Evolutionary conservation across 2,888 invertebrate genomes (phyloP).

Genomic region (Electrophaes corylata): DNA sequence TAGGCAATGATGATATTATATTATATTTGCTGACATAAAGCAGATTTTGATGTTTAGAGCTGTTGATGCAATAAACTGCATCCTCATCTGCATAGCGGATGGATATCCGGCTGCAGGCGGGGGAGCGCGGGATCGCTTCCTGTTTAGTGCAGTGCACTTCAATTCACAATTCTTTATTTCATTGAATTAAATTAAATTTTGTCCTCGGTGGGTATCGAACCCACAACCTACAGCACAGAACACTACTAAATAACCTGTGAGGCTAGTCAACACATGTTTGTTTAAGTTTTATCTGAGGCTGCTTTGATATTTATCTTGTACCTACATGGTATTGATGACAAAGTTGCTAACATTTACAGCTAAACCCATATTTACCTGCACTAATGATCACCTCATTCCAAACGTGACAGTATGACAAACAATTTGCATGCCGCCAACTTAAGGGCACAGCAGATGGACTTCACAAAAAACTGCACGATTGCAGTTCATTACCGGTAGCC

Average conservation of each 20-base stretch:
- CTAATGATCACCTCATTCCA: slow-evolving; percentile 8
- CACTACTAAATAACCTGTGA: too few species aligned
- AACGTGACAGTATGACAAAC: slow-evolving; percentile 11
- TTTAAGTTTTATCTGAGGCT: neutral
- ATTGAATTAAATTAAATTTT: too few species aligned
- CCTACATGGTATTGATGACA: slow-evolving; percentile 1
- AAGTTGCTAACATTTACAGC: slow-evolving; percentile 6
- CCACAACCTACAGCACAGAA: too few species aligned
- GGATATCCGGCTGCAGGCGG: slow-evolving; percentile 10
- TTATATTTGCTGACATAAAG: neutral
- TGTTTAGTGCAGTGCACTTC: slow-evolving; percentile 10
- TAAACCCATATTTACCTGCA: slow-evolving; percentile 12
- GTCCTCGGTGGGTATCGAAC: too few species aligned
- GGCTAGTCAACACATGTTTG: neutral
- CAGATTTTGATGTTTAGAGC: slow-evolving; percentile 2
- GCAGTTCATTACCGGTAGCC: neutral
- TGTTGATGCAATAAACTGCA: slow-evolving; percentile 11
- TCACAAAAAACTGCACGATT: neutral
- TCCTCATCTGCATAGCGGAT: slow-evolving; percentile 12
- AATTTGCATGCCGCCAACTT: slow-evolving; percentile 1
- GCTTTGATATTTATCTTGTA: neutral
- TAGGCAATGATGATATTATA: neutral
- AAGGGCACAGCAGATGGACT: slow-evolving; percentile 1
- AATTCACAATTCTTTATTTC: neutral
- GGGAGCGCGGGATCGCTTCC: slow-evolving; percentile 10